A percentile compares a stretch with the other conserved stretches of the same genome.
These are phyloP conservation scores for Argyresthia albistria DNA, from an alignment of 2,888 invertebrate genomes.

Conservation along the genomic window DNA sequence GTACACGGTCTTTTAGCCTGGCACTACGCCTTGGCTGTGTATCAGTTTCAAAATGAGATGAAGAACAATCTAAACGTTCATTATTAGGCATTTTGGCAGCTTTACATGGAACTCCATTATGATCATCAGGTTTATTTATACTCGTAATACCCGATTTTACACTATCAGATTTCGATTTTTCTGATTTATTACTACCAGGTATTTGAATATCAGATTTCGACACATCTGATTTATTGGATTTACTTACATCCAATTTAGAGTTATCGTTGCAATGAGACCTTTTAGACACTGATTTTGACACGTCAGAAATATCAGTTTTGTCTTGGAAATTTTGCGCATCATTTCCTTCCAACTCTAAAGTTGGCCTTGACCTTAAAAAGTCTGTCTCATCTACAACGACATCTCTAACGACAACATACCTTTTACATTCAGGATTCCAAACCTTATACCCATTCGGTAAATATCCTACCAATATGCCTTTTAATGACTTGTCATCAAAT, in stretches of 20 bases:
- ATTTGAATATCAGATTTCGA: too few relatives aligned
- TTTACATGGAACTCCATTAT: too few relatives aligned
- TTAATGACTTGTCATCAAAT: conserved; percentile 29
- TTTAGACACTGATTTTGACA: conserved; percentile 6
- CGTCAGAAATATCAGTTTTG: background rate
- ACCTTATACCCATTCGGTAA: conserved; percentile 30
- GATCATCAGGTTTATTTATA: too few relatives aligned
- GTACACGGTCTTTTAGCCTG: conserved; percentile 9
- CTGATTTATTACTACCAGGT: too few relatives aligned
- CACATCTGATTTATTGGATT: too few relatives aligned
- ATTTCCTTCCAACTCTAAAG: background rate
- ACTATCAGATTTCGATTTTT: too few relatives aligned
- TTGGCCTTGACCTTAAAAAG: conserved; percentile 18
- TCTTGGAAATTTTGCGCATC: conserved; percentile 5
- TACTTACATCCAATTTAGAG: conserved; percentile 9
- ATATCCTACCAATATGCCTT: conserved; percentile 27
- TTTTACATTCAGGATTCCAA: conserved; percentile 21
- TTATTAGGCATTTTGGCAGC: too few relatives aligned
- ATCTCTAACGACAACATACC: conserved; percentile 24
- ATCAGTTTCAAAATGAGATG: too few relatives aligned
- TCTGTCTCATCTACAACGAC: conserved; percentile 27
- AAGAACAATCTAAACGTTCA: too few relatives aligned
- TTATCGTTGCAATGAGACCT: background rate
- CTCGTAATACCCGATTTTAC: too few relatives aligned
- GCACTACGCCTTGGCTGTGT: conserved; percentile 7